Percentiles rank a stretch among this genome's conserved stretches.
These are phyloP conservation scores for Myiagra hebetior DNA, from an alignment of 2,113 vertebrate genomes.

Conservation along the genomic window DNA sequence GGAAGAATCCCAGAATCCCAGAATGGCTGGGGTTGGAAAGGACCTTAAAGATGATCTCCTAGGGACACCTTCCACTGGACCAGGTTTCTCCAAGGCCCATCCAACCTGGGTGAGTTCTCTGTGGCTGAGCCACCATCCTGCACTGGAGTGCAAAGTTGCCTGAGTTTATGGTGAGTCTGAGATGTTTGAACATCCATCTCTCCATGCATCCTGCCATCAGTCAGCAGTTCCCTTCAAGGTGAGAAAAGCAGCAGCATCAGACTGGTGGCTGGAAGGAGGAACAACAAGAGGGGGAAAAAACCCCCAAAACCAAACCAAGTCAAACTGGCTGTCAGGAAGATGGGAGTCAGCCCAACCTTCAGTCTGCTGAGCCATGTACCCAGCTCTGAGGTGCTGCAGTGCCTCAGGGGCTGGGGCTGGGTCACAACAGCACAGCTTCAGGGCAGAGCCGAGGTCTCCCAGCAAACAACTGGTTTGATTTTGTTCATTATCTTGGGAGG, in stretches of 20 bases:
- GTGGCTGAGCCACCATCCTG: not conserved
- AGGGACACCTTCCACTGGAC: not conserved
- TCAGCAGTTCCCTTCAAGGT: not conserved
- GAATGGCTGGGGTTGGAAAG: not conserved
- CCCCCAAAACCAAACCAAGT: not conserved
- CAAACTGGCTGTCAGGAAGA: not conserved
- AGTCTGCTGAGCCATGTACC: accelerated
- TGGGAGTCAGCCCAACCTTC: not conserved
- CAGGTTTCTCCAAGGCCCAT: not conserved
- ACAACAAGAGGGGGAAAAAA: accelerated
- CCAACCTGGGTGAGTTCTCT: not conserved
- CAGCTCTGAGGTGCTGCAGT: not conserved
- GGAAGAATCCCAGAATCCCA: not conserved
- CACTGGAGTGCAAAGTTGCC: not conserved
- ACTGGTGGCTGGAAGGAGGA: not conserved
- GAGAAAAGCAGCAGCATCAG: not conserved
- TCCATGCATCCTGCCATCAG: not conserved
- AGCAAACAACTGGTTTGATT: not conserved
- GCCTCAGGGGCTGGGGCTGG: not conserved
- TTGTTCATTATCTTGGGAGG: not conserved
- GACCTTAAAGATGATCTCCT: not conserved
- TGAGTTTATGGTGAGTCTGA: not conserved
- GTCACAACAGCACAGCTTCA: not conserved
- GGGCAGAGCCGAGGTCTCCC: accelerated
- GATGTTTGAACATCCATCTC: not conserved